Evolutionary conservation across 2,888 invertebrate species (phyloP), one percentile per base, ranked within the genome.

Genomic region (Mimumesa dahlbomi): DNA sequence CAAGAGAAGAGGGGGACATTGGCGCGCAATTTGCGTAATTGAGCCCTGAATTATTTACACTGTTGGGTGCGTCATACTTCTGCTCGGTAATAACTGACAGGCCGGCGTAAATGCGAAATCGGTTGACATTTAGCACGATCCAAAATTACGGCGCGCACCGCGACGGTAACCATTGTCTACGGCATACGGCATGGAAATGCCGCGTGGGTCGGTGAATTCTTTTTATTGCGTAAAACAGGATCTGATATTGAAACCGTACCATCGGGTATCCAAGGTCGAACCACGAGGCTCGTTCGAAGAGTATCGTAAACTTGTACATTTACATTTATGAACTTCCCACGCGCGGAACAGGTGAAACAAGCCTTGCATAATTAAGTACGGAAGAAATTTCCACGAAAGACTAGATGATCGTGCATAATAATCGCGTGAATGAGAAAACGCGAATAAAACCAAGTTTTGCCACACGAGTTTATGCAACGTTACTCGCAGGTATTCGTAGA

Each of bases 1-100:
- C 31, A 50, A 52, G 48, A 29, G 43, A 29, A 46, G 53, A 46
- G 36, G 43, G 58, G 73, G 77, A 43, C 73, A 72, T 72, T 75
- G 76, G 68, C 75, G 80, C 77, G 85, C 87, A 85, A 88, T 88
- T 88, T 88, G 84, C 86, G 87, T 88, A 88, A 88, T 89, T 88
- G 88, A 88, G 84, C 83, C 81, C 78, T 88, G 87, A 88, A 88
- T 89, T 89, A 88, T 88, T 88, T 86, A 88, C 87, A 84, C 81
- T 84, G 83, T 76, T 81, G 83, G 85, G 79, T 84, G 85, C 85
- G 85, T 87, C 85, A 85, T 87, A 85, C 86, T 85, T 83, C 82
- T 82, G 81, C 78, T 75, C 76, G 68, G 78, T 75, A 76, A 78
- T 82, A 81, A 83, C 82, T 62, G 80, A 80, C 82, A 73, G 73